phyloP scores from a whole-genome alignment of 2,888 invertebrate genomes.

The Tanypteryx hageni region DNA sequence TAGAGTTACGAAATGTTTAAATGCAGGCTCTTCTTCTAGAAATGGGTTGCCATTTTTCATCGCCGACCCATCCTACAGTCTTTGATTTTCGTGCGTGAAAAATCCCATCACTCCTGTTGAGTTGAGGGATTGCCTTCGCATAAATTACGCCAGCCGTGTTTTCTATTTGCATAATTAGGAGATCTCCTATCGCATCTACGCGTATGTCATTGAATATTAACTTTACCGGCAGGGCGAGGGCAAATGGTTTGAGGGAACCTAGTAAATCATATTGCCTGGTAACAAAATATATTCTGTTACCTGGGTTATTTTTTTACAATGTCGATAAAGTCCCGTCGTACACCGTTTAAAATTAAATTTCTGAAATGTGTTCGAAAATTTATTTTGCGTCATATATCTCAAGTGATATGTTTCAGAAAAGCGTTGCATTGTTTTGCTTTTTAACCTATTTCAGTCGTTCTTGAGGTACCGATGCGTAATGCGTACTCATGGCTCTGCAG shows the following conservation, averaged over 20 bases:
- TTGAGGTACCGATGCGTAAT: too few species aligned
- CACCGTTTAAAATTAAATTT: too few species aligned
- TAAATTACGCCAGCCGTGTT: neutral
- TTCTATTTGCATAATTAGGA: constrained; percentile 14
- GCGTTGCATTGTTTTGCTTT: too few species aligned
- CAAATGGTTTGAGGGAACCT: neutral
- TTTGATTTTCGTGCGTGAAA: neutral
- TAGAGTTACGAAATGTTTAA: constrained; percentile 17
- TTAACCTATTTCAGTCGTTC: too few species aligned
- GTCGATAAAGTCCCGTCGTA: too few species aligned
- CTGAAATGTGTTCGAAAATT: too few species aligned
- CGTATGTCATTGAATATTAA: neutral
- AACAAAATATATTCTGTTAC: too few species aligned
- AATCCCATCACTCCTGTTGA: neutral
- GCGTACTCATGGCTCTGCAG: too few species aligned
- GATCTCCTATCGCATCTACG: neutral
- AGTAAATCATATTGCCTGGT: too few species aligned
- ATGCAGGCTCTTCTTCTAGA: neutral
- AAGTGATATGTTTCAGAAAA: too few species aligned
- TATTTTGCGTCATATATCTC: too few species aligned
- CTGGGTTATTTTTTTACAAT: too few species aligned
- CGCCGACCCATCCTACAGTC: neutral
- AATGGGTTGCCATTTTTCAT: neutral
- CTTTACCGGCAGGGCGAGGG: neutral
- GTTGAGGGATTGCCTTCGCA: neutral